phyloP scores from a whole-genome alignment of 1,140 invertebrate species.

The Plutomurus gul region DNA sequence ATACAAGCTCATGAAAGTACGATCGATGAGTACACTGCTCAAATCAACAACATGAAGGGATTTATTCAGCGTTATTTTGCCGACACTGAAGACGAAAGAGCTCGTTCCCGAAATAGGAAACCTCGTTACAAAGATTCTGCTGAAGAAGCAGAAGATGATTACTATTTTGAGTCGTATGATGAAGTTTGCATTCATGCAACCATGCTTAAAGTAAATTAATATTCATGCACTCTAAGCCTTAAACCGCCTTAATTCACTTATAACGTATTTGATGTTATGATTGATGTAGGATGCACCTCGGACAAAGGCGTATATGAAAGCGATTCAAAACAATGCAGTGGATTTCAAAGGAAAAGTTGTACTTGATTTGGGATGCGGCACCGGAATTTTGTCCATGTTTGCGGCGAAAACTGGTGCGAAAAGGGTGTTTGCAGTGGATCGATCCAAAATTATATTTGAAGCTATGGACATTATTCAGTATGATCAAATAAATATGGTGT shows the following conservation, averaged over 20 bases:
- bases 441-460: conserved; percentile 84
- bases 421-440: conserved; percentile 91
- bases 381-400: conserved; percentile 95
- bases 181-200: conserved; percentile 98
- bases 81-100: conserved; percentile 33
- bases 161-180: conserved; percentile 94
- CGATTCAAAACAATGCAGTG: conserved; percentile 81
- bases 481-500: conserved; percentile 42
- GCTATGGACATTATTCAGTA: conserved; percentile 84
- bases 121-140: conserved; percentile 16
- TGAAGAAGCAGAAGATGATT: conserved; percentile 64
- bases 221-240: conserved; percentile 55
- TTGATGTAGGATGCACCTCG: conserved; percentile 78
- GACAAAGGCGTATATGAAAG: conserved; percentile 90
- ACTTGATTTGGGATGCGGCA: conserved; percentile 96
- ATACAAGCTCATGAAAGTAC: background rate
- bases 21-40: background rate
- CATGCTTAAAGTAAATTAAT: conserved; percentile 75
- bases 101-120: conserved; percentile 29
- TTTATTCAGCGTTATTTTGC: conserved; percentile 27
- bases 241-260: conserved; percentile 57
- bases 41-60: conserved; percentile 26
- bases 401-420: conserved; percentile 90
- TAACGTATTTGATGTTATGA: conserved; percentile 46
- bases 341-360: conserved; percentile 77